Conservation (phyloP, 2,113 vertebrate genomes). For the Tupaia chinensis region DNA sequence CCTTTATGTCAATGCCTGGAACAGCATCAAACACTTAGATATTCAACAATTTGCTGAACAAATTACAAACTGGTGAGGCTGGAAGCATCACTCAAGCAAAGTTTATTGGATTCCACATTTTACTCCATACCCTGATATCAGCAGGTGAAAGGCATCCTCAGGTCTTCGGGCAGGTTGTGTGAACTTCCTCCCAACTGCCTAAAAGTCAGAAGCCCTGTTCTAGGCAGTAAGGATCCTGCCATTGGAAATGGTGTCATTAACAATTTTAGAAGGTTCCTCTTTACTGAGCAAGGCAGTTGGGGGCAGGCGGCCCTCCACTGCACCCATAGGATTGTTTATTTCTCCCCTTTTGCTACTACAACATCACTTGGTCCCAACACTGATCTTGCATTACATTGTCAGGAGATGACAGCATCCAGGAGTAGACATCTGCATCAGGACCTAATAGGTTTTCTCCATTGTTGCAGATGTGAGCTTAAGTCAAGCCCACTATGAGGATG, state of each 20-base stretch:
- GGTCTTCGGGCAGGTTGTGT: neutral
- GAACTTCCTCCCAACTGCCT: neutral
- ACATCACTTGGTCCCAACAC: neutral
- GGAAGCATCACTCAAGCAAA: neutral
- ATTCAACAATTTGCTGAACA: neutral
- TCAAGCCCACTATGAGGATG: neutral
- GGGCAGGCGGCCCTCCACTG: neutral
- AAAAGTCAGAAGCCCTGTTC: neutral
- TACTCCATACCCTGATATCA: neutral
- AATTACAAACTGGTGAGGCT: neutral
- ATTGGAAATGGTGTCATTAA: neutral
- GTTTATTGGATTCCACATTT: neutral
- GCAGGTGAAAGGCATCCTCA: neutral
- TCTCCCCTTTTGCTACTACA: no score
- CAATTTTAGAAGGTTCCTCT: neutral
- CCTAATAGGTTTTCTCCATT: neutral
- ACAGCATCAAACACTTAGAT: neutral
- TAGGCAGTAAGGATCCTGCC: neutral
- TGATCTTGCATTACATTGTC: neutral
- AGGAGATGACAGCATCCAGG: neutral
- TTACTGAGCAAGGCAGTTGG: neutral
- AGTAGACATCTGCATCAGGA: neutral
- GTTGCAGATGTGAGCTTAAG: neutral
- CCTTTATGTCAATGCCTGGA: neutral
- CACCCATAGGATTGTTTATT: rapidly evolving